Evolutionary conservation across 2,113 vertebrate species (phyloP), one percentile per base, ranked within the genome.

Genomic region (Halcyon malimbica): DNA sequence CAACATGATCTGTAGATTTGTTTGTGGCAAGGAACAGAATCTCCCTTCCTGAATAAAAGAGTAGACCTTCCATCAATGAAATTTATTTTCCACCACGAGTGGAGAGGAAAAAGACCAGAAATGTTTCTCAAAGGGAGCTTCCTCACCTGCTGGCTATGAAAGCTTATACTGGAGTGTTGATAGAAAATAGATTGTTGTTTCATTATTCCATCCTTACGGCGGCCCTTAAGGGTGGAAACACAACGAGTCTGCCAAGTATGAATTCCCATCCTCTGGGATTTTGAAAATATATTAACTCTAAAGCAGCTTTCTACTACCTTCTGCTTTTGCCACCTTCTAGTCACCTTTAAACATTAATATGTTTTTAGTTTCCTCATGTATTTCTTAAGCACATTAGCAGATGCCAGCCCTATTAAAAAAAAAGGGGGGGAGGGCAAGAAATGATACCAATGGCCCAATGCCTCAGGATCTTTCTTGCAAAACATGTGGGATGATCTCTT

Each of bases 381-480:
- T 56, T 75, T 82, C 65, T 78, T 53, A 53, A 53, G n/a, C 21
- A 89, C 77, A 70, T 59, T 10, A 71, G 16, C 25, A 82, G n/a
- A 71, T 75, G 11, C 23, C 25, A 75, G 8, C 2, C 14, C n/a
- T 70, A 54, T 3, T 28, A 10, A 50, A 31, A 33, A 35, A 23
- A n/a, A 41, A 8, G 65, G 8, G 13, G 50, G 50, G 13, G 23
- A 14, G 6, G 10, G 48, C 21, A 41, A 42, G 5, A 60, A 83
- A 42, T 0, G 0, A 20, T 4, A 9, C 54, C 23, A 7, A 31
- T 17, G 14, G 54, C 19, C 28, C 2, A 5, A 13, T 2, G 16
- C 50, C 24, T 85, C 65, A 73, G 33, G 67, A 76, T n/a, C 67
- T 48, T 74, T 76, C 39, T 77, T 46, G 29, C 11, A 85, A 89